Conservation (phyloP, 2,797 vertebrate genomes). For the Typhlichthys eigenmanni region DNA sequence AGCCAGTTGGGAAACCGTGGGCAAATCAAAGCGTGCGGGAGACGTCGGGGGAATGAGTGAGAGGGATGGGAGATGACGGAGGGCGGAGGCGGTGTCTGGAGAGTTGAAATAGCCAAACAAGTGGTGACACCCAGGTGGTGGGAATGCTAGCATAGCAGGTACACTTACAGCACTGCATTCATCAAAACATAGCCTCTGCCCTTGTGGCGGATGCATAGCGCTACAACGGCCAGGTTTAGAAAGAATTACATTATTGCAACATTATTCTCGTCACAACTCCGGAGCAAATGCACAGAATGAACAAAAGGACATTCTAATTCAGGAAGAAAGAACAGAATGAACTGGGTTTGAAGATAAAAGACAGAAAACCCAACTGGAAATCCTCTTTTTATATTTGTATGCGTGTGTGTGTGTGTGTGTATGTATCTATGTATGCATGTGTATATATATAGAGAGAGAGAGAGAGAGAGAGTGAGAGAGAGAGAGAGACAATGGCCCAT, state of each 20-base stretch:
- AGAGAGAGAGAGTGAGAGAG: conserved; percentile 13
- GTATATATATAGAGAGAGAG: conserved; percentile 5
- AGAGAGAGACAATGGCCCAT: conserved; percentile 6
- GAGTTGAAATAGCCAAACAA: conserved; percentile 14
- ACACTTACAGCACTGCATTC: background rate
- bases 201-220: no score
- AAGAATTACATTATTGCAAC: no score
- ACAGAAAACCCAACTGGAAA: conserved; percentile 3
- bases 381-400: no score
- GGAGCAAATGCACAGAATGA: background rate
- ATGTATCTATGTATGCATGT: no score
- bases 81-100: background rate
- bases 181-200: no score
- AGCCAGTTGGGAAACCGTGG: conserved; percentile 69
- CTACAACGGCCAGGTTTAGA: no score
- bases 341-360: conserved; percentile 1
- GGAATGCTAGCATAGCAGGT: background rate
- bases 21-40: conserved; percentile 74
- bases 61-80: conserved; percentile 17
- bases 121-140: background rate
- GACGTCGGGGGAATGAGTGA: conserved; percentile 51
- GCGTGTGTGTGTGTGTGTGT: no score
- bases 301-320: background rate
- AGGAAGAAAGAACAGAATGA: background rate
- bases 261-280: background rate